These are phyloP conservation scores for Lucinisca nassula DNA, from an alignment of 2,888 invertebrate genomes.

Conservation along the genomic window DNA sequence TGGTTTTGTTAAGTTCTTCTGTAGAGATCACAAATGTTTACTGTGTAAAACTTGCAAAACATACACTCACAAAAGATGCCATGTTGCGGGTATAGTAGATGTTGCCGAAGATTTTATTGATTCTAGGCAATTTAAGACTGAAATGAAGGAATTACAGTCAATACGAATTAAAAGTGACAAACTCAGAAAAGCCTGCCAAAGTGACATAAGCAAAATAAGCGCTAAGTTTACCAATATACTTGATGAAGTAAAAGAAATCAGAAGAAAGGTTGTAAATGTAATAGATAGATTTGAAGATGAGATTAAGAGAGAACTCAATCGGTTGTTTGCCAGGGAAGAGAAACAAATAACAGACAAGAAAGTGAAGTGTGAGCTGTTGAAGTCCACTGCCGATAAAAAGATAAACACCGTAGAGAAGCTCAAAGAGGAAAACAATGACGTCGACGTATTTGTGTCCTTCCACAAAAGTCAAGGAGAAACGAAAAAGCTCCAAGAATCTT, in stretches of 20 bases:
- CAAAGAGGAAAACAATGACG: not conserved
- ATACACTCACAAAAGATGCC: not conserved
- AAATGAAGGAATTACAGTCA: not conserved
- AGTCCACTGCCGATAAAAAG: not conserved
- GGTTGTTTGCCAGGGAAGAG: not conserved
- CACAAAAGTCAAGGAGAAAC: not conserved
- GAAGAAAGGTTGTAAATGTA: not conserved
- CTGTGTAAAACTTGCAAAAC: not conserved
- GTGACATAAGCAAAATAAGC: not conserved
- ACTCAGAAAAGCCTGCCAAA: not conserved
- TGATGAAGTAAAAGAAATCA: not conserved
- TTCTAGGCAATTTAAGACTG: not conserved
- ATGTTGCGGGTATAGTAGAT: not conserved
- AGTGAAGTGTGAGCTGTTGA: not conserved
- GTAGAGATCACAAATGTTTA: not conserved
- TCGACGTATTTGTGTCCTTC: not conserved
- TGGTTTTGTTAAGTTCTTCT: not conserved
- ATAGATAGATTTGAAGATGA: constrained; percentile 4
- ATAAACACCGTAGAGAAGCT: not conserved
- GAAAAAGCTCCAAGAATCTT: not conserved
- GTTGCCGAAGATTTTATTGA: not conserved
- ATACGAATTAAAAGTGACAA: not conserved
- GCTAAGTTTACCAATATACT: not conserved
- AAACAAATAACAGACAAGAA: not conserved
- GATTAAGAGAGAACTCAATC: not conserved